Percentiles rank a stretch among this genome's conserved stretches.
phyloP scores from a whole-genome alignment of 2,888 invertebrate species.

The Mythimna albipuncta region DNA sequence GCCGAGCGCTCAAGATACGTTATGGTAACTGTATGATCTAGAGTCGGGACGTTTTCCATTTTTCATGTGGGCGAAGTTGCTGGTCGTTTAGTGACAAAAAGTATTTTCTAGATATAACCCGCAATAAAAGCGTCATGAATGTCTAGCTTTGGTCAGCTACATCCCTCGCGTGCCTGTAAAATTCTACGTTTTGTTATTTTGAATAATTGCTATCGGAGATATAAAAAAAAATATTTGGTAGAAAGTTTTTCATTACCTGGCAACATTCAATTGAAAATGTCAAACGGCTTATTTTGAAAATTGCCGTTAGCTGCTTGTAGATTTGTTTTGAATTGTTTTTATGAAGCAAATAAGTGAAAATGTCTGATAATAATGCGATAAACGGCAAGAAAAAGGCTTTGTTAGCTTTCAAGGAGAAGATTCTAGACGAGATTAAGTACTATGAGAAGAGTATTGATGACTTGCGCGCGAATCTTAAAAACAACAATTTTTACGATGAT shows the following conservation, averaged over 20 bases:
- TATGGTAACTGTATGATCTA: no score
- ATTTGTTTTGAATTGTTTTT: conserved; percentile 14
- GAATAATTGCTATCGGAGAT: no score
- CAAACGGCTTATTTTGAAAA: conserved; percentile 26
- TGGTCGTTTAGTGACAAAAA: no score
- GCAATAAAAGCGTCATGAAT: no score
- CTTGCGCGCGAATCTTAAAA: conserved; percentile 55
- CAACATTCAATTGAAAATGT: neutral
- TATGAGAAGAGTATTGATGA: conserved; percentile 77
- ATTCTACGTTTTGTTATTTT: no score
- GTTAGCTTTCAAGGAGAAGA: conserved; percentile 73
- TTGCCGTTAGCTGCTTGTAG: conserved; percentile 29
- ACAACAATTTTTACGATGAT: conserved; percentile 60
- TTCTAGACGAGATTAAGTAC: conserved; percentile 76
- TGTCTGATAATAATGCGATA: conserved; percentile 48
- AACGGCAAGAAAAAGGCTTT: conserved; percentile 73
- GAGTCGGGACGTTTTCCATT: no score
- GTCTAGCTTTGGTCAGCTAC: no score
- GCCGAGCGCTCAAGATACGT: no score
- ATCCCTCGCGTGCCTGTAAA: no score
- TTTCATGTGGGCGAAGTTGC: no score
- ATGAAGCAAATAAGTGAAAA: conserved; percentile 29
- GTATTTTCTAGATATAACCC: no score
- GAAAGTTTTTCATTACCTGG: neutral
- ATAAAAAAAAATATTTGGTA: neutral